These are phyloP conservation scores for Sarcoramphus papa DNA, from an alignment of 2,797 vertebrate species.

Conservation along the genomic window DNA sequence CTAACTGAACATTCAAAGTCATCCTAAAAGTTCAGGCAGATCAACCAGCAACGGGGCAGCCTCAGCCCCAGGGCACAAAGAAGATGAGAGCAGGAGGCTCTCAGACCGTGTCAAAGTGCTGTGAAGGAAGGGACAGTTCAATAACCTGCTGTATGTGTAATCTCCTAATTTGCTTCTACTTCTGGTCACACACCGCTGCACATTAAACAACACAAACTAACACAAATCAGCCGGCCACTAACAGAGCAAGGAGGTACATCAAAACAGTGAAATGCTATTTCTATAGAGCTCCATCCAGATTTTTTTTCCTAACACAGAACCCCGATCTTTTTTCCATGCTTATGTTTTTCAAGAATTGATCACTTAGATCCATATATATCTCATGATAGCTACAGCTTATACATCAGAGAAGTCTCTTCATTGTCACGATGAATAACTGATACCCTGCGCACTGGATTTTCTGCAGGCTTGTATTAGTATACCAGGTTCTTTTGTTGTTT, in stretches of 20 bases:
- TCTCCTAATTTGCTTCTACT: neutral
- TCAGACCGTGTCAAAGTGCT: neutral
- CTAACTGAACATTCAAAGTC: neutral
- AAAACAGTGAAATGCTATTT: neutral
- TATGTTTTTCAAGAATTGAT: neutral
- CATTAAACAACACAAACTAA: neutral
- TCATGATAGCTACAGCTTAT: neutral
- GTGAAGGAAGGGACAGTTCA: neutral
- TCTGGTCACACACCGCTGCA: neutral
- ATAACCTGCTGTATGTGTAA: neutral
- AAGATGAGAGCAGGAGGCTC: neutral
- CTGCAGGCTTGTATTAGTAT: neutral
- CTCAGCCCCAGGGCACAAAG: neutral
- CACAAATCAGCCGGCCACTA: neutral
- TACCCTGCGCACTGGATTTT: neutral
- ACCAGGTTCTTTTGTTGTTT: neutral
- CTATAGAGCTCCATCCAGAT: neutral
- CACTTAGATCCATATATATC: neutral
- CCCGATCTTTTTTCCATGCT: neutral
- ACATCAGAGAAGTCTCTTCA: neutral
- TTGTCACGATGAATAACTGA: neutral
- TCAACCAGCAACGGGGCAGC: neutral
- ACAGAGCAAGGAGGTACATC: neutral
- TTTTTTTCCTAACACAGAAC: neutral
- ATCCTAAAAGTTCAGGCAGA: neutral